Evolutionary conservation across 2,797 vertebrate genomes (phyloP).

Genomic region (Anguilla anguilla): DNA sequence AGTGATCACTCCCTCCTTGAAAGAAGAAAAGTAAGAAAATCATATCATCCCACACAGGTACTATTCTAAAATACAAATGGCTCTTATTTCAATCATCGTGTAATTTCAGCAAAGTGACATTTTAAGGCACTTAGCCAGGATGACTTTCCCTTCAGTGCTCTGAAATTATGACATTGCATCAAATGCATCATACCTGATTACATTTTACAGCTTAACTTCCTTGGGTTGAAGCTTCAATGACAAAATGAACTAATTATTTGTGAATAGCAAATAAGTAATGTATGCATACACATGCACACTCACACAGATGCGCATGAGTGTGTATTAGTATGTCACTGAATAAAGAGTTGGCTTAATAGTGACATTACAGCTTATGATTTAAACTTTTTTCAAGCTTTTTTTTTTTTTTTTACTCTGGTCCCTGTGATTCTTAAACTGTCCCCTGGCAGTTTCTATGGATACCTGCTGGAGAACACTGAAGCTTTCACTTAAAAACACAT

Average conservation of each 20-base stretch:
- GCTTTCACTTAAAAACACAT: neutral
- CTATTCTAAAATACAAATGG: neutral
- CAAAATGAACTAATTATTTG: neutral
- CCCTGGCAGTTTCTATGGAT: neutral
- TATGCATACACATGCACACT: neutral
- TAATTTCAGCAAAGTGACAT: constrained; percentile 1
- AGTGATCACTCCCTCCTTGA: neutral
- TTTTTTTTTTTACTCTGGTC: too few species aligned
- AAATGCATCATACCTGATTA: neutral
- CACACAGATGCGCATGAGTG: too few species aligned
- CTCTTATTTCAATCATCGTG: neutral
- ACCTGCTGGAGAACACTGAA: neutral
- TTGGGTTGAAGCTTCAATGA: neutral
- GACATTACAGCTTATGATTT: neutral
- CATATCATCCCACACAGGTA: constrained; percentile 14
- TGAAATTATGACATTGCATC: neutral
- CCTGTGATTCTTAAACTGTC: neutral
- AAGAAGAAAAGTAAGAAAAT: constrained; percentile 7
- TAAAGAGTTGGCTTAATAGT: neutral
- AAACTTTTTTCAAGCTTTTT: too few species aligned
- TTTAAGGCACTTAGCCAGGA: neutral
- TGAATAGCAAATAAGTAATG: neutral
- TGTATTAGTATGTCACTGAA: neutral
- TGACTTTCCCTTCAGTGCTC: neutral
- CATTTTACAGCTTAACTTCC: neutral